Evolutionary conservation across 2,113 vertebrate species (phyloP), one percentile per base, ranked within the genome.

Genomic region (Scalopus aquaticus): DNA sequence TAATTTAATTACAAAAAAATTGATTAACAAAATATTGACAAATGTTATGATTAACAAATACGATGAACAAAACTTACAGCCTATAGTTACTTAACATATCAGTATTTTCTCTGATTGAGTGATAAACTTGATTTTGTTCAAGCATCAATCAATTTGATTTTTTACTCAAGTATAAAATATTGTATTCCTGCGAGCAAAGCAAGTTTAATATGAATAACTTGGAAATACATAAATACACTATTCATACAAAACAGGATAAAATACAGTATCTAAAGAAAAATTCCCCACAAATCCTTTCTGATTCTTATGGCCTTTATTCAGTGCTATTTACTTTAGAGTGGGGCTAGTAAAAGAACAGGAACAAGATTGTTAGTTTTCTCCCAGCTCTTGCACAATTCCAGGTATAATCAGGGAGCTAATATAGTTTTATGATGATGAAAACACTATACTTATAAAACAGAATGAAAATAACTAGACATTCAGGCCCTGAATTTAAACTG

Each of bases 391-490:
- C 77, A 93, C 73, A 94, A 95, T 95, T 92, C 72, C 56, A 92
- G 88, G 88, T 93, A 80, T 92, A 95, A 97, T 95, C 95, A 92
- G 49, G 60, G 51, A 94, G 49, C 56, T 95, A 88, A 95, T 85
- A 82, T 0, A 35, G 76, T 85, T 96, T 93, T 94, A 96, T 81
- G 92, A 77, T 95, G 84, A 97, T 96, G 85, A 95, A 90, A 95
- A 85, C 93, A 95, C 77, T 37, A 10, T 80, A 80, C 81, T 89
- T 95, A 85, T n/a, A 95, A 88, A 88, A 64, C 64, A 95, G 95
- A 96, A 96, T 90, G 81, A 56, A 84, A 97, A 96, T 92, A 93
- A 96, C 87, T 79, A 95, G 92, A 82, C 95, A 92, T 95, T 51
- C 92, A 62, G 88, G 90, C 35, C 49, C n/a, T 90, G 69, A 84